Conservation (phyloP, 2,888 invertebrate species). For the Papilio gigon region DNA sequence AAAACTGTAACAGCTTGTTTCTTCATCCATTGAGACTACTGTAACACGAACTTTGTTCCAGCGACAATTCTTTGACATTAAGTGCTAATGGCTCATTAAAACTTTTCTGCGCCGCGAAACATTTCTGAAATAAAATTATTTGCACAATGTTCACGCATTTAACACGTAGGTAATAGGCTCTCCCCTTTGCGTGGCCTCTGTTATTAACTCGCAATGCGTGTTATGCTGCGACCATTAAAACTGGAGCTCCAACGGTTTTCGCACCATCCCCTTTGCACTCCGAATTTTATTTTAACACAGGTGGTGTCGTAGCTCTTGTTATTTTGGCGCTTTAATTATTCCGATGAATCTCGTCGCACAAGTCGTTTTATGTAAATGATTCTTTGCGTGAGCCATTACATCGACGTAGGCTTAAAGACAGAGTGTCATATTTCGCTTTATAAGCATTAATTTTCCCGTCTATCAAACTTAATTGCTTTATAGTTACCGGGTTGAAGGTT, state of each 20-base stretch:
- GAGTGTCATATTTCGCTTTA: conserved; percentile 45
- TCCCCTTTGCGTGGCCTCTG: conserved; percentile 56
- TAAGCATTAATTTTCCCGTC: conserved; percentile 39
- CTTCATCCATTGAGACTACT: conserved; percentile 29
- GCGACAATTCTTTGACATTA: conserved; percentile 40
- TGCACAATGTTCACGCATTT: conserved; percentile 54
- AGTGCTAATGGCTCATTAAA: conserved; percentile 52
- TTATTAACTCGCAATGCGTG: conserved; percentile 57
- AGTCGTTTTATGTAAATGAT: conserved; percentile 52
- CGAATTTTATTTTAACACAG: conserved; percentile 32
- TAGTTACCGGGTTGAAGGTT: conserved; percentile 18
- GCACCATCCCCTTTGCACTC: conserved; percentile 27
- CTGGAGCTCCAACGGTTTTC: conserved; percentile 45
- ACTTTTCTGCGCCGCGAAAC: conserved; percentile 48
- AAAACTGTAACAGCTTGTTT: conserved; percentile 26
- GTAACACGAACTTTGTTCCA: conserved; percentile 31
- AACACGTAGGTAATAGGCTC: conserved; percentile 52
- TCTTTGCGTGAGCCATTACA: conserved; percentile 49
- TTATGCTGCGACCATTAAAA: conserved; percentile 50
- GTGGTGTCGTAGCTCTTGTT: conserved; percentile 40
- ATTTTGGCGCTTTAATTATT: conserved; percentile 52
- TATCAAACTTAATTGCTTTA: conserved; percentile 40
- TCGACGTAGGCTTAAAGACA: conserved; percentile 39
- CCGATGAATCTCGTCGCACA: conserved; percentile 51
- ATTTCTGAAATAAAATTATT: conserved; percentile 53